phyloP scores from a whole-genome alignment of 2,797 vertebrate genomes.

The Hyperoplus lanceolatus region DNA sequence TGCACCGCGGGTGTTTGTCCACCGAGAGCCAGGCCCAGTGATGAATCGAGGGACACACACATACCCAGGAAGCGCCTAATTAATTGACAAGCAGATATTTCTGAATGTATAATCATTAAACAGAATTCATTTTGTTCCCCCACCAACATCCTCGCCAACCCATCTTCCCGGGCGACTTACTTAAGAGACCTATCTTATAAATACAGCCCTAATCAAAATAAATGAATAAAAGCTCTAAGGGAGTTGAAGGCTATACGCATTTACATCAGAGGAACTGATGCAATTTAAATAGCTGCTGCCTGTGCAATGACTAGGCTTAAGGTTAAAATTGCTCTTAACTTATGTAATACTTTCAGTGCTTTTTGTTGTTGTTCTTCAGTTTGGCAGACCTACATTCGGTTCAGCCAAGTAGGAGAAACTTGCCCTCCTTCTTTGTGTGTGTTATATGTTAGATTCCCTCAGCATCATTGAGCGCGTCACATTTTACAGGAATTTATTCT shows the following conservation, averaged over 20 bases:
- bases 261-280: constrained; percentile 82
- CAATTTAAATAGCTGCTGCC: constrained; percentile 79
- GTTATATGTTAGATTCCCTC: constrained; percentile 61
- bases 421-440: constrained; percentile 60
- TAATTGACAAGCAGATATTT: constrained; percentile 86
- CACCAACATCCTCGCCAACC: constrained; percentile 77
- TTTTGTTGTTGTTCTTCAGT: constrained; percentile 56
- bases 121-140: constrained; percentile 81
- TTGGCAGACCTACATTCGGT: constrained; percentile 77
- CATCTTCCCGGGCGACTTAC: constrained; percentile 77
- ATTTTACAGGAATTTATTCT: constrained; percentile 47
- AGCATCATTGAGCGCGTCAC: constrained; percentile 49
- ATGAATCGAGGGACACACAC: constrained; percentile 69
- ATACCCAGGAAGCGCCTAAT: constrained; percentile 82
- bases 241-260: constrained; percentile 80
- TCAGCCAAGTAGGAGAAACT: constrained; percentile 71
- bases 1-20: constrained; percentile 70
- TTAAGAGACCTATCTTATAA: constrained; percentile 88
- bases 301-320: constrained; percentile 50
- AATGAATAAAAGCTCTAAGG: constrained; percentile 84
- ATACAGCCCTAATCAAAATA: constrained; percentile 90
- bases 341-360: constrained; percentile 66
- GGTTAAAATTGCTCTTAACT: constrained; percentile 69
- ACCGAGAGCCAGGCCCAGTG: constrained; percentile 70
- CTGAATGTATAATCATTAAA: constrained; percentile 87